Conservation (phyloP, 2,888 invertebrate species). For the Zygogramma bicolorata region DNA sequence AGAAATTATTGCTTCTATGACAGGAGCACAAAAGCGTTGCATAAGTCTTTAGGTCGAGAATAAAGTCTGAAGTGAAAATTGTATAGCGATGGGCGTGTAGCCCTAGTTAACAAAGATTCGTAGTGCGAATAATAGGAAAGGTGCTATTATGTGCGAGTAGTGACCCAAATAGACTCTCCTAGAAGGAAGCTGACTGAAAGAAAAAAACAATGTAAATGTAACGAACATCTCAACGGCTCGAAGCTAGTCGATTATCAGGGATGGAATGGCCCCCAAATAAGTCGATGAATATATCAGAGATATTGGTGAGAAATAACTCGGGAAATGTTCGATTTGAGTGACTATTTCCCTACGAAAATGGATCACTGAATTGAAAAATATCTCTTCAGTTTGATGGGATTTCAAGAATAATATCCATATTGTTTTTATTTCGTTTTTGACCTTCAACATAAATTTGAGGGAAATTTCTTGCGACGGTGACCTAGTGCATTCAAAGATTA, state of each 20-base stretch:
- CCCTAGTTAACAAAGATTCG: constrained; percentile 26
- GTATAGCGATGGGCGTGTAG: constrained; percentile 26
- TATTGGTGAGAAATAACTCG: too few relatives aligned
- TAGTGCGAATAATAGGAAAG: constrained; percentile 32
- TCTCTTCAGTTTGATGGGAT: too few relatives aligned
- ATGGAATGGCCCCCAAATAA: not conserved
- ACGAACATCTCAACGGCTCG: constrained; percentile 31
- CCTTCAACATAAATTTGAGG: too few relatives aligned
- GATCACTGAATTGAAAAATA: too few relatives aligned
- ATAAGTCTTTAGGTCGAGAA: constrained; percentile 19
- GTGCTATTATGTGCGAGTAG: constrained; percentile 37
- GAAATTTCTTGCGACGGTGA: too few relatives aligned
- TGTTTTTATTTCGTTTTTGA: too few relatives aligned
- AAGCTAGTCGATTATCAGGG: constrained; percentile 3
- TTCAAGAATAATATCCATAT: too few relatives aligned
- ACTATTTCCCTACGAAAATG: too few relatives aligned
- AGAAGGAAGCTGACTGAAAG: constrained; percentile 30
- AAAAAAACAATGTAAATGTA: constrained; percentile 37
- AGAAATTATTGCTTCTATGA: constrained; percentile 14
- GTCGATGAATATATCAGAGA: too few relatives aligned
- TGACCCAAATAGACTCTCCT: constrained; percentile 35
- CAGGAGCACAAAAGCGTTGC: constrained; percentile 23
- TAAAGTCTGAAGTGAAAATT: constrained; percentile 16
- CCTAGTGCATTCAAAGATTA: too few relatives aligned
- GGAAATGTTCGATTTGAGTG: too few relatives aligned